Evolutionary conservation across 2,797 vertebrate genomes (phyloP).

Genomic region (Loris lydekkerianus): DNA sequence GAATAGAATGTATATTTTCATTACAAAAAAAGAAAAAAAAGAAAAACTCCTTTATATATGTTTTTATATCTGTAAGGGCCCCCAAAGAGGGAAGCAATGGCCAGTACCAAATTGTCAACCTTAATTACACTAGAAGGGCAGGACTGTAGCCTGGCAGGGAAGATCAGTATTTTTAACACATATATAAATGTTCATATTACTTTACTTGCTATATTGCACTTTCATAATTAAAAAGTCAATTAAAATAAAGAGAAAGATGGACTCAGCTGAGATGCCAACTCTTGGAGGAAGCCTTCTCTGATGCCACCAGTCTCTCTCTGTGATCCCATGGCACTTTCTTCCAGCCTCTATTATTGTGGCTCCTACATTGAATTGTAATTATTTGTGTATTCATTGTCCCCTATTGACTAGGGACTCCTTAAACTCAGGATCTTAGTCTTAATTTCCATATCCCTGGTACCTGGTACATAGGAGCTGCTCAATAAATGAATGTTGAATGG

Average conservation of each 20-base stretch:
- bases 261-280: not conserved
- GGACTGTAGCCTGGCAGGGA: not conserved
- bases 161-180: not conserved
- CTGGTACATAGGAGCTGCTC: not conserved
- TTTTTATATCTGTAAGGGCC: not conserved
- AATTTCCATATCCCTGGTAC: not conserved
- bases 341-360: not conserved
- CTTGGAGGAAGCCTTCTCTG: not conserved
- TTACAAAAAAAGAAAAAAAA: not conserved
- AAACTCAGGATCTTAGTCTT: not conserved
- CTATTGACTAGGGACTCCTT: not conserved
- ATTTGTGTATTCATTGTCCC: not conserved
- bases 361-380: not conserved
- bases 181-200: not conserved
- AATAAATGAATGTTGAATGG: not conserved
- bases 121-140: not conserved
- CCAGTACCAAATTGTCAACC: not conserved
- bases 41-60: not conserved
- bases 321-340: not conserved
- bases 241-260: not conserved
- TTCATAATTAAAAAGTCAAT: not conserved
- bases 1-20: not conserved
- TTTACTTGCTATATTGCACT: not conserved
- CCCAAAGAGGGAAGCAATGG: not conserved
- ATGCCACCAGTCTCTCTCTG: not conserved